A percentile compares a stretch with the other conserved stretches of the same genome.
phyloP scores from a whole-genome alignment of 2,888 invertebrate genomes.

The Pollenia labialis region DNA sequence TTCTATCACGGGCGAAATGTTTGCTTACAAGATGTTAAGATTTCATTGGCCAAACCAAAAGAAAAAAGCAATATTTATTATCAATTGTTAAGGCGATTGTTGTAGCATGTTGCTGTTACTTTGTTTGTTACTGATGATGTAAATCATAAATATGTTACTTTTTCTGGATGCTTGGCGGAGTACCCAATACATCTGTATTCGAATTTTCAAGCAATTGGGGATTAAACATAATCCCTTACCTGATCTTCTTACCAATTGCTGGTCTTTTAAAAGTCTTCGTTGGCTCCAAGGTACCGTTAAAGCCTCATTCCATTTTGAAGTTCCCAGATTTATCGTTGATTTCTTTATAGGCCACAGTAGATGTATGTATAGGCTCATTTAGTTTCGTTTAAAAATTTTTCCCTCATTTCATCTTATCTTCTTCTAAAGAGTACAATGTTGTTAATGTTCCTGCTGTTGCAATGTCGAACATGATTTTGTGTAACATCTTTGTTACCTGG shows the following conservation, averaged over 20 bases:
- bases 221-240: too few relatives aligned
- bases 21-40: conserved; percentile 22
- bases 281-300: too few relatives aligned
- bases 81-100: conserved; percentile 60
- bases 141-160: conserved; percentile 52
- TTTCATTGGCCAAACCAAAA: conserved; percentile 21
- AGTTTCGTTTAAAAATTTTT: neutral
- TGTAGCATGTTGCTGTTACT: conserved; percentile 38
- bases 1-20: conserved; percentile 33
- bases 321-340: too few relatives aligned
- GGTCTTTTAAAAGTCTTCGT: too few relatives aligned
- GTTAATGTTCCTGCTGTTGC: conserved; percentile 26
- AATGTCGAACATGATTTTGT: conserved; percentile 42
- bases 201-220: too few relatives aligned
- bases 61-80: conserved; percentile 56
- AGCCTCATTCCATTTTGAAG: too few relatives aligned
- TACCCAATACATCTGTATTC: neutral
- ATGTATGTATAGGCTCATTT: too few relatives aligned
- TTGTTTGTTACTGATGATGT: conserved; percentile 59
- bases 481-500: conserved; percentile 57
- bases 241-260: too few relatives aligned
- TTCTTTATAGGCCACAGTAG: too few relatives aligned
- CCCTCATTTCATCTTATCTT: neutral
- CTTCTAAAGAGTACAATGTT: conserved; percentile 13
- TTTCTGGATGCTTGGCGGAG: neutral